Evolutionary conservation across 30 jellyfish, hydroid and myxozoan species (phyloP), one percentile per base, ranked within the genome.

Genomic region (Mastigias papua): DNA sequence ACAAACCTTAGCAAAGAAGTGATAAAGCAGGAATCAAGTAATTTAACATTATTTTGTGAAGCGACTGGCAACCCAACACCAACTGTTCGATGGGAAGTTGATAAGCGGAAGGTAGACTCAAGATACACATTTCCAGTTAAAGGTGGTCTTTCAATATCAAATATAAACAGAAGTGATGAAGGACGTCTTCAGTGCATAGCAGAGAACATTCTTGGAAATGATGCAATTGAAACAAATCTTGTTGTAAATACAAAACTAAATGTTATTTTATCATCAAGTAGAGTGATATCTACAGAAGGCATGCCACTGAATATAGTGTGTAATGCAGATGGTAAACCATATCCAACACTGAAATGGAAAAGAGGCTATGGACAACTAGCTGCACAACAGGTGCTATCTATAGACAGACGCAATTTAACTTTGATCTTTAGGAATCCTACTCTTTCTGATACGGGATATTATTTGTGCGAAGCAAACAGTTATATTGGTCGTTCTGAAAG

Each of bases 61-160:
- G 90, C 90, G 11, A 42, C 26, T 15, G 90, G 90, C n/a, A 64
- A 80, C 48, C 90, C 90, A 0, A 7, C 48, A 13, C 62, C 90
- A 34, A 26, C n/a, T 16, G 62, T 80, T 1, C 21, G 49, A 20
- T 80, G 90, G 90, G 54, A 31, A 1, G 62, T 80, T 42, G 81
- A 34, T 10, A 31, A 23, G 16, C 90, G 46, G 10, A 80, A 34
- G 25, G 33, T 23, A 9, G 81, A 80, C 25, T 62, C 90, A 16
- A 16, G 90, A 66, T 80, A 80, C 79, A 66, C 49, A 10, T 61
- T 16, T 37, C 80, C 90, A 64, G 19, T 16, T 4, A 35, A 35
- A 21, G 90, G 90, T 22, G 90, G 50, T 8, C 48, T 80, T 28
- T 25, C 17, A 26, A 80, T 80, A 34, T 6, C 71, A 22, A 80